Conservation (phyloP, 2,797 vertebrate genomes). For the Mormyrus hasselquistii region DNA sequence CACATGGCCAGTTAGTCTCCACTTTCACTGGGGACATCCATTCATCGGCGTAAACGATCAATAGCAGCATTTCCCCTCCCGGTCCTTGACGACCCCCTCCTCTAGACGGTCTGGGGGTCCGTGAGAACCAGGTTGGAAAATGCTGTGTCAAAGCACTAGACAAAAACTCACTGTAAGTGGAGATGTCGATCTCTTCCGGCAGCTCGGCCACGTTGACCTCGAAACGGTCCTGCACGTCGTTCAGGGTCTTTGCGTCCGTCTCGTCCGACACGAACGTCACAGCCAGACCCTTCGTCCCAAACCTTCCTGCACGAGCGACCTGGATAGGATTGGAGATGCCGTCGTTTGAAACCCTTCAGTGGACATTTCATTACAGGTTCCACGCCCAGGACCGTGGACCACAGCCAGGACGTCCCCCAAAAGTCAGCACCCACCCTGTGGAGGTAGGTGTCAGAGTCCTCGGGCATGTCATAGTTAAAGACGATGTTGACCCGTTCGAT, state of each 20-base stretch:
- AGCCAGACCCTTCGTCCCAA: constrained; percentile 79
- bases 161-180: constrained; percentile 73
- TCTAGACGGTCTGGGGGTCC: neutral
- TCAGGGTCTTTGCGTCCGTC: constrained; percentile 74
- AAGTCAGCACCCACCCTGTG: constrained; percentile 52
- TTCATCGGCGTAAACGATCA: neutral
- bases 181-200: constrained; percentile 82
- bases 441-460: constrained; percentile 66
- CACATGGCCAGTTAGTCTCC: neutral
- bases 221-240: constrained; percentile 82
- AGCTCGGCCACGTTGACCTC: constrained; percentile 82
- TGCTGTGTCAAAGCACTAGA: neutral
- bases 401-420: neutral
- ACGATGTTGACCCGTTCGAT: constrained; percentile 84
- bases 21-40: neutral
- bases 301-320: constrained; percentile 78
- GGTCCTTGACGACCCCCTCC: neutral
- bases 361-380: neutral
- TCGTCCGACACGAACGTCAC: constrained; percentile 81
- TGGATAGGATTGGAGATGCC: constrained; percentile 32
- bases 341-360: neutral
- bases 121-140: neutral
- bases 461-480: constrained; percentile 78
- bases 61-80: neutral
- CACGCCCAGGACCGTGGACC: neutral